Conservation (phyloP, 2,888 invertebrate genomes). For the Amiota minor region DNA sequence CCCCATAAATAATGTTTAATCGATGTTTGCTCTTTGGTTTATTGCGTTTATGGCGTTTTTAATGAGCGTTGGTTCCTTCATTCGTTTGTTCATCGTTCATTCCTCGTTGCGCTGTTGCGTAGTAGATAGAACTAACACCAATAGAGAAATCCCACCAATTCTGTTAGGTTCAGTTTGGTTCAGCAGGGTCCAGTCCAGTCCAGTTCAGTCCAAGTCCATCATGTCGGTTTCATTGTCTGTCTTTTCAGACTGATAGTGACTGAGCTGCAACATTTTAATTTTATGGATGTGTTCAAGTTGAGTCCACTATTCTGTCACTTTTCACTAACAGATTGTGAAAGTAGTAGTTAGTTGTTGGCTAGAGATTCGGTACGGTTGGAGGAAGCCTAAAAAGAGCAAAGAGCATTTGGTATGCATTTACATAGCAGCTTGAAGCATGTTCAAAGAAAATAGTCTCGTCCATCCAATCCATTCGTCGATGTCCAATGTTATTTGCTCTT, state of each 20-base stretch:
- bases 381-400: constrained; percentile 37
- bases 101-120: neutral
- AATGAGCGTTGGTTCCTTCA: constrained; percentile 63
- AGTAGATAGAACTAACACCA: neutral
- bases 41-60: constrained; percentile 74
- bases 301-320: constrained; percentile 26
- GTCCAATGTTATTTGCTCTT: neutral
- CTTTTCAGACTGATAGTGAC: neutral
- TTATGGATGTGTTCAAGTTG: constrained; percentile 48
- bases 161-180: neutral
- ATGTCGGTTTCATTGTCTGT: constrained; percentile 7
- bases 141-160: neutral
- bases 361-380: constrained; percentile 38
- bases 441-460: no score
- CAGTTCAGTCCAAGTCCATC: neutral
- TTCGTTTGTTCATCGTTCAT: constrained; percentile 45
- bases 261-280: constrained; percentile 70
- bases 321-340: neutral
- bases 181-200: neutral
- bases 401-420: constrained; percentile 10
- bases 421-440: constrained; percentile 18
- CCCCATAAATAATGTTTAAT: constrained; percentile 74
- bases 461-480: no score
- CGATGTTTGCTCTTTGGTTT: constrained; percentile 74
- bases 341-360: constrained; percentile 14